These are phyloP conservation scores for Stichopus horrens DNA, from an alignment of 53 echinoderm and acorn worm genomes.

Conservation along the genomic window DNA sequence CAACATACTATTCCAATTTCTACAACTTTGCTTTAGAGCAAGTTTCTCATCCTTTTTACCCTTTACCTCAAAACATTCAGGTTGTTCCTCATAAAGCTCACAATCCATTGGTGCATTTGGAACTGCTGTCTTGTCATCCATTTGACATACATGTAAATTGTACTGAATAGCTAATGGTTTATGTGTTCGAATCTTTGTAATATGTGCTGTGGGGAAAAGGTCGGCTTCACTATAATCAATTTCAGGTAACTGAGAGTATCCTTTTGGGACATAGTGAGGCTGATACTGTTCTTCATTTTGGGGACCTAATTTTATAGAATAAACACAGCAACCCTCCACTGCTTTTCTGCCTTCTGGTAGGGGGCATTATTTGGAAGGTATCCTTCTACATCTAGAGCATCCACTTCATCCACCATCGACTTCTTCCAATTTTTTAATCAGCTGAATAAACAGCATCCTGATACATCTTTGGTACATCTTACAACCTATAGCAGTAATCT, in stretches of 20 bases:
- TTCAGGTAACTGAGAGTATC: constrained; percentile 35
- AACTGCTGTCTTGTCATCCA: constrained; percentile 50
- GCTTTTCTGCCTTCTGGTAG: constrained; percentile 44
- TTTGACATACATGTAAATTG: constrained; percentile 16
- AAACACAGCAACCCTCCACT: constrained; percentile 30
- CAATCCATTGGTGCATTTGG: constrained; percentile 55
- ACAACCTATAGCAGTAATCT: neutral
- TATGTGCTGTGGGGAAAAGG: constrained; percentile 29
- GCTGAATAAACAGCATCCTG: neutral
- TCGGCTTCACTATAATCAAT: constrained; percentile 48
- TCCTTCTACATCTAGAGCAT: too few relatives aligned
- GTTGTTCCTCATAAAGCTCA: constrained; percentile 47
- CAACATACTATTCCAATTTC: constrained; percentile 50
- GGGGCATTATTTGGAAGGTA: neutral
- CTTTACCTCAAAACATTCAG: constrained; percentile 38
- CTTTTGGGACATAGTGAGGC: constrained; percentile 35
- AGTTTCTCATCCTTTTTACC: constrained; percentile 30
- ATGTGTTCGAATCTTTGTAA: constrained; percentile 16
- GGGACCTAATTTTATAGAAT: neutral
- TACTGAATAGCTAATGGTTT: constrained; percentile 53
- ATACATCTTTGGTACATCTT: neutral
- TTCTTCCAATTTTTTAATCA: neutral
- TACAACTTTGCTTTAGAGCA: constrained; percentile 56
- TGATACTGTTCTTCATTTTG: constrained; percentile 33
- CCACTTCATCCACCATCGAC: too few relatives aligned